phyloP scores from a whole-genome alignment of 2,797 vertebrate species.

The Natrix natrix region DNA sequence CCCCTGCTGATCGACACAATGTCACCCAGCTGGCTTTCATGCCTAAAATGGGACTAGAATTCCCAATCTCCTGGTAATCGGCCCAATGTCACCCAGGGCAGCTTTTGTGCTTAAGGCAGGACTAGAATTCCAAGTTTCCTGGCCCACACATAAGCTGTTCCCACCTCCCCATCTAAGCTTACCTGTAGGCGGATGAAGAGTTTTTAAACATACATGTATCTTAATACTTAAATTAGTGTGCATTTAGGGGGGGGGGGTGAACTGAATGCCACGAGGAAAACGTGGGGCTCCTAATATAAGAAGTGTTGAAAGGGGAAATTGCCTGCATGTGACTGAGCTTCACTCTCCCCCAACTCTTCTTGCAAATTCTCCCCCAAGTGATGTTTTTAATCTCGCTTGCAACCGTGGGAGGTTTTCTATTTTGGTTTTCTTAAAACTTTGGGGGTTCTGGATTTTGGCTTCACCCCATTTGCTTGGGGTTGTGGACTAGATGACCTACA shows the following conservation, averaged over 20 bases:
- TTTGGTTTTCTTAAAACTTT: neutral
- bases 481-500: too few relatives aligned
- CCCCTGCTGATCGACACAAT: too few relatives aligned
- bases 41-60: too few relatives aligned
- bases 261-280: neutral
- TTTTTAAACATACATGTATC: neutral
- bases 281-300: neutral
- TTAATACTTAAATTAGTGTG: neutral
- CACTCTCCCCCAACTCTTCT: neutral
- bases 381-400: neutral
- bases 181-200: neutral
- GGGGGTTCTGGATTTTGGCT: too few relatives aligned
- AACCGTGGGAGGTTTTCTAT: neutral
- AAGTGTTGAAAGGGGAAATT: neutral
- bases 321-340: too few relatives aligned
- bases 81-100: too few relatives aligned
- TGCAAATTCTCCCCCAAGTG: neutral
- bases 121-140: too few relatives aligned
- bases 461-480: too few relatives aligned
- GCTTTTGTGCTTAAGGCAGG: too few relatives aligned
- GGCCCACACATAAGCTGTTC: neutral
- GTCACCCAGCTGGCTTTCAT: too few relatives aligned
- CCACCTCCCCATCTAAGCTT: neutral
- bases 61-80: too few relatives aligned
- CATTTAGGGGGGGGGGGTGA: neutral